Evolutionary conservation across 2,797 vertebrate genomes (phyloP).

Genomic region (Leontocebus nigricollis): DNA sequence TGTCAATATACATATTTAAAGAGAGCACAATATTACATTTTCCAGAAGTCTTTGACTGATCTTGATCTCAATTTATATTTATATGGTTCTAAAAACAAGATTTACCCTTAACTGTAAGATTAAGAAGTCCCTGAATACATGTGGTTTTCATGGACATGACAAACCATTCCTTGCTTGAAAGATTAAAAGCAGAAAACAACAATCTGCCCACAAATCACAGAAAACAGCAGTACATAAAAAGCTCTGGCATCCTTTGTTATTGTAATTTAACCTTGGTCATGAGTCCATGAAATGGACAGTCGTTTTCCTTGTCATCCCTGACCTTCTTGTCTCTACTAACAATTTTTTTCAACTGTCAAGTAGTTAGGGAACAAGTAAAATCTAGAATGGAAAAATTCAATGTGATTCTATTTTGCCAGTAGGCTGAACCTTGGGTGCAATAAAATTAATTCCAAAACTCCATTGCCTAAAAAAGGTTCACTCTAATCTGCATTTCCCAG

Average conservation of each 20-base stretch:
- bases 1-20: not conserved
- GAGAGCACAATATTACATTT: not conserved
- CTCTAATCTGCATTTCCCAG: not conserved
- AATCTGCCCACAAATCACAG: not conserved
- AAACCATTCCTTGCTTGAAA: constrained; percentile 51
- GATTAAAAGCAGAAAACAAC: constrained; percentile 14
- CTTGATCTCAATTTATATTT: constrained; percentile 29
- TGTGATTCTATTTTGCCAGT: not conserved
- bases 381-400: constrained; percentile 1
- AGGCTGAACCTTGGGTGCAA: not conserved
- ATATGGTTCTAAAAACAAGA: not conserved
- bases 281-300: not conserved
- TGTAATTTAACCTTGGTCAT: not conserved
- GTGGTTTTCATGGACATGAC: constrained; percentile 34
- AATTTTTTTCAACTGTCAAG: constrained; percentile 3
- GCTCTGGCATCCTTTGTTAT: not conserved
- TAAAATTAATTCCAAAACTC: constrained; percentile 13
- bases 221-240: constrained; percentile 40
- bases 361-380: not conserved
- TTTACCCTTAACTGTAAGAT: not conserved
- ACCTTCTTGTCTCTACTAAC: not conserved
- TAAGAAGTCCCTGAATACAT: not conserved
- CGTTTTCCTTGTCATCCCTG: not conserved
- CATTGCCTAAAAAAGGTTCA: not conserved
- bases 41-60: not conserved